A percentile compares a stretch with the other conserved stretches of the same genome.
phyloP scores from a whole-genome alignment of 2,113 vertebrate species.

The Phyllopteryx taeniolatus region DNA sequence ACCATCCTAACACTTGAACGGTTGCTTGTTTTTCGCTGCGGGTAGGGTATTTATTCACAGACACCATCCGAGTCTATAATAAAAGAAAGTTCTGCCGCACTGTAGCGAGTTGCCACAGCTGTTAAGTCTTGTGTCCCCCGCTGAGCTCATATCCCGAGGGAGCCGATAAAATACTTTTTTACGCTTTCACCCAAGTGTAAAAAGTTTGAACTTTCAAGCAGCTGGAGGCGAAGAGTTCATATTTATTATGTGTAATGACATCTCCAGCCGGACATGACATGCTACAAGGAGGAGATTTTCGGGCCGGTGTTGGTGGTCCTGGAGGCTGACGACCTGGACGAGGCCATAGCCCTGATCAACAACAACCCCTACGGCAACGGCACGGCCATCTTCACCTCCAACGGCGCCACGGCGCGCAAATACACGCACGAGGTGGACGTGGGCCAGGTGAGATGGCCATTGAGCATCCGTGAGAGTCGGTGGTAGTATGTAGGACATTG shows the following conservation, averaged over 20 bases:
- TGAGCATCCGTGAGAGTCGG: not conserved
- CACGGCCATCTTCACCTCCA: constrained; percentile 95
- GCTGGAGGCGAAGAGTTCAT: not conserved
- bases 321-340: constrained; percentile 85
- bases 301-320: constrained; percentile 91
- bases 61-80: not conserved
- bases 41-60: not conserved
- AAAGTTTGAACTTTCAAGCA: constrained; percentile 5
- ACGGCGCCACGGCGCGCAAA: constrained; percentile 93
- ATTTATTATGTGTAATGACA: not conserved
- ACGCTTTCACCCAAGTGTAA: not conserved
- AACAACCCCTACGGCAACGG: constrained; percentile 93
- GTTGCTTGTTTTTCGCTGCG: not conserved
- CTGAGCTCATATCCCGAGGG: constrained; percentile 2
- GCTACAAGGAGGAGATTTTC: constrained; percentile 96
- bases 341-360: constrained; percentile 91
- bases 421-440: constrained; percentile 93
- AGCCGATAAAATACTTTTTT: not conserved
- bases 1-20: not conserved
- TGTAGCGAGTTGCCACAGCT: not conserved
- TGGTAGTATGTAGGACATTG: not conserved
- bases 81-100: not conserved
- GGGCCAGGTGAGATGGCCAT: constrained; percentile 82
- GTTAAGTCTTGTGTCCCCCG: not conserved
- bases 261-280: constrained; percentile 86